Conservation (phyloP, 64 coral and sea anemone species). For the Montipora sp. region DNA sequence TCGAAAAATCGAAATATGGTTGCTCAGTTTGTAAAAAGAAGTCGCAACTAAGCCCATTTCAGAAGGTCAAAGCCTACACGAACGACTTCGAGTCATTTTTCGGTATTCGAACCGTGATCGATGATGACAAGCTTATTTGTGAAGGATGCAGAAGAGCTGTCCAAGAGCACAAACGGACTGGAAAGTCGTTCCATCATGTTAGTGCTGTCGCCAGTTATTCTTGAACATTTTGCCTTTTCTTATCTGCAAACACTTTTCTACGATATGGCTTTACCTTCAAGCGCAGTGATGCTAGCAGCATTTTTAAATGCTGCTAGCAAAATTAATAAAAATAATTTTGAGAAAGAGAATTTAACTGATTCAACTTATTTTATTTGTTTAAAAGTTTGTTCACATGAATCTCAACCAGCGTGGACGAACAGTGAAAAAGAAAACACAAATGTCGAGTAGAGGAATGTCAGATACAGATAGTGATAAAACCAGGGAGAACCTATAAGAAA, state of each 20-base stretch:
- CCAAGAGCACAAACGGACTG: neutral
- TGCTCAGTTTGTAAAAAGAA: neutral
- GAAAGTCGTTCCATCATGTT: neutral
- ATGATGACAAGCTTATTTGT: neutral
- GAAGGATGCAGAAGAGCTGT: constrained; percentile 2
- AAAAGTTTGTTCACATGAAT: constrained; percentile 22
- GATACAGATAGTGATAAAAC: neutral
- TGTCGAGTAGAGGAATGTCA: neutral
- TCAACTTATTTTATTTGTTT: neutral
- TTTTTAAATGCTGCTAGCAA: no score
- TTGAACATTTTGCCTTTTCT: neutral
- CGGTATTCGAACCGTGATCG: neutral
- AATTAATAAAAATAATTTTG: no score
- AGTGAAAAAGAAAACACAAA: neutral
- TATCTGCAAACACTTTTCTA: neutral
- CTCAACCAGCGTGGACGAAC: neutral
- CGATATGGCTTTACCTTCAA: no score
- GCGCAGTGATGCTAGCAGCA: no score
- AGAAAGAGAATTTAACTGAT: neutral
- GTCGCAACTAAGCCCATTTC: neutral
- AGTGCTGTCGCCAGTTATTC: neutral
- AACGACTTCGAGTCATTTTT: neutral
- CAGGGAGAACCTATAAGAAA: no score
- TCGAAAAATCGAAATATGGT: no score
- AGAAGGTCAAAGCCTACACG: neutral